Evolutionary conservation across 2,888 invertebrate genomes (phyloP).

Genomic region (Cephonodes hylas): DNA sequence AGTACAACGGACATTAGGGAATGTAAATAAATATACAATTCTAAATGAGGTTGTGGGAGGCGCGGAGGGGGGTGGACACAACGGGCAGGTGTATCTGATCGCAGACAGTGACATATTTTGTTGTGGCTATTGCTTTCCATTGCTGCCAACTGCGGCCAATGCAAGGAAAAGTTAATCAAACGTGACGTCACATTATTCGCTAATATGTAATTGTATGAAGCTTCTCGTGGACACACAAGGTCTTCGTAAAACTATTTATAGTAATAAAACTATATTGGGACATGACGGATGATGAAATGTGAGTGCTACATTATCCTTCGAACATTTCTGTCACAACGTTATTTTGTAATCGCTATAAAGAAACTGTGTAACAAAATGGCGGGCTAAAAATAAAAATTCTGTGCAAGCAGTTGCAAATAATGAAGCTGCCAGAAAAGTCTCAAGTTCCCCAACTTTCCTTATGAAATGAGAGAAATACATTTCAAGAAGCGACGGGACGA

Average conservation of each 20-base stretch:
- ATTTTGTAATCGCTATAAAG: constrained; percentile 12
- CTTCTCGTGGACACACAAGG: not conserved
- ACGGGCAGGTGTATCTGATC: constrained; percentile 41
- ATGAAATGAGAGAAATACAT: constrained; percentile 30
- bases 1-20: constrained; percentile 14
- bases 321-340: not conserved
- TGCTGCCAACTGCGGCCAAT: constrained; percentile 43
- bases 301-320: not conserved
- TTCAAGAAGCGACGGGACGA: constrained; percentile 17
- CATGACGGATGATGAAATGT: too few relatives aligned
- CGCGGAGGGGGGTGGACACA: not conserved
- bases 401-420: constrained; percentile 58
- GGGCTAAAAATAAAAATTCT: constrained; percentile 1
- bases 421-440: constrained; percentile 63
- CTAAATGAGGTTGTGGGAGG: constrained; percentile 31
- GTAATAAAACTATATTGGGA: too few relatives aligned
- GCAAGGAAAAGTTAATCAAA: constrained; percentile 36
- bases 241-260: not conserved
- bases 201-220: not conserved
- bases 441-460: constrained; percentile 38
- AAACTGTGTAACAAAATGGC: not conserved
- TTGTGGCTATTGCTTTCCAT: constrained; percentile 33
- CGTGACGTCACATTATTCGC: constrained; percentile 20
- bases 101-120: constrained; percentile 59
- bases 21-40: constrained; percentile 35